Conservation (phyloP, 2,888 invertebrate genomes). For the Pinctada fucata region DNA sequence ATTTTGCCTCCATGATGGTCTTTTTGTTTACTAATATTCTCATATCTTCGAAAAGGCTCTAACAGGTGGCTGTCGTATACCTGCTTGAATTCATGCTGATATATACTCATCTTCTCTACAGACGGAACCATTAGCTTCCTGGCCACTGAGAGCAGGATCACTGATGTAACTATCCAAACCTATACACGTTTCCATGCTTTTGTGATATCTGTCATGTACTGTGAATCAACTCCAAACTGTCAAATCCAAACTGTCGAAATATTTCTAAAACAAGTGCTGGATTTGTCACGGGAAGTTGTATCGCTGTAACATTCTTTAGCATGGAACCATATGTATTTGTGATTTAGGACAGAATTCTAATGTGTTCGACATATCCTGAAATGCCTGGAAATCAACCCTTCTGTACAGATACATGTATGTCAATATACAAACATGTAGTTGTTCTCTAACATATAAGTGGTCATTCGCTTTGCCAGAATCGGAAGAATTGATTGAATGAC, state of each 20-base stretch:
- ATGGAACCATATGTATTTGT: background rate
- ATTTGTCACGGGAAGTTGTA: conserved; percentile 25
- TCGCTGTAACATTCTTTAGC: background rate
- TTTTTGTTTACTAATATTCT: conserved; percentile 7
- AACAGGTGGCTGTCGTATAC: conserved; percentile 16
- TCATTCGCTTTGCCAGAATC: too few species aligned
- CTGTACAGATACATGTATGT: conserved; percentile 10
- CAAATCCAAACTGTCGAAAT: conserved; percentile 29
- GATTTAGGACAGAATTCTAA: conserved; percentile 9
- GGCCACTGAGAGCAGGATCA: conserved; percentile 30
- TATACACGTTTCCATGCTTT: conserved; percentile 36
- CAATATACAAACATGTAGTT: too few species aligned
- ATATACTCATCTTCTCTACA: conserved; percentile 18
- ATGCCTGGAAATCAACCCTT: too few species aligned
- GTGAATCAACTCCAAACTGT: conserved; percentile 8
- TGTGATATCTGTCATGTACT: conserved; percentile 21
- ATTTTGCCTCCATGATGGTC: conserved; percentile 11
- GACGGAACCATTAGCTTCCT: conserved; percentile 31
- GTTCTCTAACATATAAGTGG: too few species aligned
- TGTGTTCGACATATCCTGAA: background rate
- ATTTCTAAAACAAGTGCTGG: conserved; percentile 17
- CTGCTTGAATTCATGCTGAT: conserved; percentile 22
- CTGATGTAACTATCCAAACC: conserved; percentile 38
- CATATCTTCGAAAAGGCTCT: conserved; percentile 20
- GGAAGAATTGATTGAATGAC: too few species aligned